These are phyloP conservation scores for honey bee (Apis mellifera) DNA, from an alignment of 1,140 invertebrate species.

Conservation along the genomic window Amel_HAv3.1 CM009942.2:7936001-7936500, in stretches of 20 bases:
- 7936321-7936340: conserved; percentile 73
- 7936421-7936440: background rate
- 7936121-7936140: background rate
- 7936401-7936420: conserved; percentile 16
- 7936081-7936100: too few species aligned
- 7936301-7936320: conserved; percentile 67
- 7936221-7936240: conserved; percentile 73
- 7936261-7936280: conserved; percentile 71
- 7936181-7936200: conserved; percentile 51
- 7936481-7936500: background rate
- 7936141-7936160: conserved; percentile 6
- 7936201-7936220: conserved; percentile 48
- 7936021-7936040: too few species aligned
- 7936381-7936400: conserved; percentile 3
- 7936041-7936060: too few species aligned
- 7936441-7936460: background rate
- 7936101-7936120: conserved; percentile 2
- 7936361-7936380: conserved; percentile 41
- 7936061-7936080: too few species aligned
- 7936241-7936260: conserved; percentile 65
- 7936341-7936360: conserved; percentile 12
- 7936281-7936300: conserved; percentile 67
- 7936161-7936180: background rate
- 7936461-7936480: conserved; percentile 16
- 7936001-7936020: too few species aligned